Evolutionary conservation across 1,140 invertebrate genomes (phyloP), one percentile per base, ranked within the genome.

Genomic region (Brachionus sp.): DNA sequence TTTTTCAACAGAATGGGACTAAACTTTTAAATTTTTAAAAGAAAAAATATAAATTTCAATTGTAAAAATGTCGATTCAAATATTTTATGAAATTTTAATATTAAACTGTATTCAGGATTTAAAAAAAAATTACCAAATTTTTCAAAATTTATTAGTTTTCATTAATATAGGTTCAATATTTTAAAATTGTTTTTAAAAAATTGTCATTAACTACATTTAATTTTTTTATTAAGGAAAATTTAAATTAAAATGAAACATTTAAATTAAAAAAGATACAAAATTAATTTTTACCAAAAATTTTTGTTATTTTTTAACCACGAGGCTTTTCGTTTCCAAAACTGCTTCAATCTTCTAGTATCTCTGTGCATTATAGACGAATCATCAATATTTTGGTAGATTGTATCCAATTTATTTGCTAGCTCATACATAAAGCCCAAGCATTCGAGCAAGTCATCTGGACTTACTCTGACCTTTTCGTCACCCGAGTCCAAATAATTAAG

Each of bases 241-340:
- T 68, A 37, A 35, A 37, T 19, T 5, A 42, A 39, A 70, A 37
- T 37, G 39, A 16, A 16, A 37, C 37, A 37, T 66, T 66, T 29
- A 29, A 2, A 33, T 13, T 73, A 73, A 39, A 70, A 16, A 73
- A 42, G 37, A 39, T 9, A 42, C 4, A n/a, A 16, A 50, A 62
- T 66, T 19, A 12, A 35, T 57, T 33, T 13, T 80, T 62, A 42
- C 77, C 77, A 80, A 62, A 80, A 80, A 37, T 62, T 57, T 42
- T 80, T 80, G 19, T 42, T 37, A 35, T 42, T n/a, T 39, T 62
- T 70, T 12, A 23, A 3, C 23, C 5, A 46, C 6, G 39, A 19
- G 10, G 39, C 70, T 46, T 19, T 39, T 29, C 77, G 46, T 25
- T 80, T 80, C 77, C 77, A 80, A 80, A 80, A 80, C 19, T 80